Base-by-base conservation (phyloP, 37 sponge, comb jelly and placozoan genomes). In the Hormiphora californensis region DNA sequence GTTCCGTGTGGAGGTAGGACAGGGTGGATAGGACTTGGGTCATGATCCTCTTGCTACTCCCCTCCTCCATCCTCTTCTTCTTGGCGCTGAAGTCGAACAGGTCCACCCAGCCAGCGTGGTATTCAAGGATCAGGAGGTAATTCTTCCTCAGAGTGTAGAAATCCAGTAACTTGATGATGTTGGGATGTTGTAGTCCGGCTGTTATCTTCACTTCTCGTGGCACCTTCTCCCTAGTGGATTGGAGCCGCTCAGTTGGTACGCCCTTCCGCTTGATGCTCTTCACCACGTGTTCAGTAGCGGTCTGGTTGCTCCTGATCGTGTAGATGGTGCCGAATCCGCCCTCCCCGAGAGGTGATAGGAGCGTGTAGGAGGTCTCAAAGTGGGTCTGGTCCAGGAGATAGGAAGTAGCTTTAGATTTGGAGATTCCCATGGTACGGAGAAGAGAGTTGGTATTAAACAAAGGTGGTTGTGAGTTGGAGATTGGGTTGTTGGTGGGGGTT, bases 51-150 rank as follows among this genome's bases (percentile, higher is more conserved):
- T 39, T 73, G 44, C 28, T n/a, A 19, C 21, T 27, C 1, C 43
- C 46, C 46, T 73, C 81, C 15, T 73, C 81, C 23, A 73, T 43
- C 46, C 43, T 43, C 19, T 46, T 39, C 46, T 43, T 73, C 46
- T 73, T 73, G 38, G 43, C 36, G 41, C 46, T 41, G 81, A 28
- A 73, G 81, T 73, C 81, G 81, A 73, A 73, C 36, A 73, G 81
- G 46, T 73, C 81, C 81, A 36, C 28, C 81, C 81, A 73, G 0
- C 46, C 81, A 41, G 41, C 28, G 0, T 43, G 81, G 81, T 33
- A 73, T 30, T 73, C 81, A 43, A 73, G 46, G 81, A 73, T 41
- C 46, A 73, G 35, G 46, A 73, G 35, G 46, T 73, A 73, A 28
- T 73, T 33, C 38, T 73, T 73, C 28, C 46, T 43, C 46, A 73